phyloP scores from a whole-genome alignment of 2,113 vertebrate genomes.

The Leptobrachium ailaonicum region DNA sequence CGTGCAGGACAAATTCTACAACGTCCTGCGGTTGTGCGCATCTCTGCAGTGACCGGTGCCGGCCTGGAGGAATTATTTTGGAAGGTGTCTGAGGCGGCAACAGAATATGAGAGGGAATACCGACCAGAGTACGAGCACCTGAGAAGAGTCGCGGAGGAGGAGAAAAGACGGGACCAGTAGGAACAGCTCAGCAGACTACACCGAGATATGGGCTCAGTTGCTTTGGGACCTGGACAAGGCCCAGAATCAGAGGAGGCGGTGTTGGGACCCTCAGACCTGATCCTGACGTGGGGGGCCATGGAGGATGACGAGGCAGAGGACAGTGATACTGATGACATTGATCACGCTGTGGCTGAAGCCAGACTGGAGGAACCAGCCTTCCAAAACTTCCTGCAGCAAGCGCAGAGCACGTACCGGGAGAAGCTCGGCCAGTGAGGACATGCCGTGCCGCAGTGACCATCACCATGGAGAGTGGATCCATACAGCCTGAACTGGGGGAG shows the following conservation, averaged over 20 bases:
- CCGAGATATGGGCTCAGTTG: slow-evolving; percentile 81
- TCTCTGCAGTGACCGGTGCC: slow-evolving; percentile 86
- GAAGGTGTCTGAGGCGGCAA: slow-evolving; percentile 82
- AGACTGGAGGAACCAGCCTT: slow-evolving; percentile 84
- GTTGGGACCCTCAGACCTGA: slow-evolving; percentile 82
- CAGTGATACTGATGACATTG: slow-evolving; percentile 89
- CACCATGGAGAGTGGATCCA: too few relatives aligned
- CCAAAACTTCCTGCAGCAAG: slow-evolving; percentile 82
- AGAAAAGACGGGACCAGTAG: slow-evolving; percentile 76
- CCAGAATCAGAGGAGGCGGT: slow-evolving; percentile 57
- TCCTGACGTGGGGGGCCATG: slow-evolving; percentile 81
- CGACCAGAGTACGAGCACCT: slow-evolving; percentile 90
- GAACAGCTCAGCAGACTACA: slow-evolving; percentile 82
- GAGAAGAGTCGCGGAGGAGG: slow-evolving; percentile 73
- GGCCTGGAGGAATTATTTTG: slow-evolving; percentile 86
- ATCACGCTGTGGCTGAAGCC: slow-evolving; percentile 85
- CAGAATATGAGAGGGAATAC: slow-evolving; percentile 93
- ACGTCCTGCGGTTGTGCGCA: slow-evolving; percentile 88
- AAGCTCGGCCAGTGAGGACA: slow-evolving; percentile 60
- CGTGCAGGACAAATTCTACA: slow-evolving; percentile 94
- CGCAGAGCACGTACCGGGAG: slow-evolving; percentile 71
- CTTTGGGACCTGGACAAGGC: slow-evolving; percentile 62
- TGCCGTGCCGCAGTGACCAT: too few relatives aligned
- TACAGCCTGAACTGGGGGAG: too few relatives aligned
- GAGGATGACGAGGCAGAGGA: slow-evolving; percentile 75